Percentiles rank a stretch among this genome's conserved stretches.
Conservation (phyloP, 2,888 invertebrate species). For the Scaptomyza caliginosa region DNA sequence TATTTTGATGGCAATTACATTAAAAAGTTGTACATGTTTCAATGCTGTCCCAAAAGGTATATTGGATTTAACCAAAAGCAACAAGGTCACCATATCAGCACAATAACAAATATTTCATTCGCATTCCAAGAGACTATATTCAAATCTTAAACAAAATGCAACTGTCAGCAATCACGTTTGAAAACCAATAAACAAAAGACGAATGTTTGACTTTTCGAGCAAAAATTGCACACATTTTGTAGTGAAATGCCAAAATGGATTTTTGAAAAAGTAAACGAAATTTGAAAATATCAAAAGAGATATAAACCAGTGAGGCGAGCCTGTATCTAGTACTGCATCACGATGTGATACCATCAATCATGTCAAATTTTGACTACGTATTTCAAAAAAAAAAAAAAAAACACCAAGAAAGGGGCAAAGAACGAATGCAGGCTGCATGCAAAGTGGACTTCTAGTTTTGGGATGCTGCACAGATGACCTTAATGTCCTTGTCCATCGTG, state of each 20-base stretch:
- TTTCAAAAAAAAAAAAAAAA: background rate
- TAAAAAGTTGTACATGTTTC: too few relatives aligned
- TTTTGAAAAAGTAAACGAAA: constrained; percentile 3
- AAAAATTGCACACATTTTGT: background rate
- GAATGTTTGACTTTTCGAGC: background rate
- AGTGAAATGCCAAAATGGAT: constrained; percentile 3
- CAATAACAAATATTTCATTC: background rate
- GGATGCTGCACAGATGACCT: constrained; percentile 31
- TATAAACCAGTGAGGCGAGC: background rate
- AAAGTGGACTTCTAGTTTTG: background rate
- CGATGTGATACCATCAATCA: constrained; percentile 59
- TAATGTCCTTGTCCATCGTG: constrained; percentile 47
- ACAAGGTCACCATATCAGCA: too few relatives aligned
- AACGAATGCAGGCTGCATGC: constrained; percentile 41
- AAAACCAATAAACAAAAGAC: constrained; percentile 1
- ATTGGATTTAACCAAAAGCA: too few relatives aligned
- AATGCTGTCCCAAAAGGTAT: too few relatives aligned
- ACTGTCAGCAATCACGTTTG: constrained; percentile 18
- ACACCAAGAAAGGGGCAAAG: constrained; percentile 11
- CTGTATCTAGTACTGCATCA: constrained; percentile 30
- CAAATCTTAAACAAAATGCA: constrained; percentile 2
- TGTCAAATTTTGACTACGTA: constrained; percentile 19
- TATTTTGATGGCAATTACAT: too few relatives aligned
- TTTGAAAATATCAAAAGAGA: background rate
- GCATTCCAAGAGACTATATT: too few relatives aligned